phyloP scores from a whole-genome alignment of 2,113 vertebrate genomes.

The Zeus faber region DNA sequence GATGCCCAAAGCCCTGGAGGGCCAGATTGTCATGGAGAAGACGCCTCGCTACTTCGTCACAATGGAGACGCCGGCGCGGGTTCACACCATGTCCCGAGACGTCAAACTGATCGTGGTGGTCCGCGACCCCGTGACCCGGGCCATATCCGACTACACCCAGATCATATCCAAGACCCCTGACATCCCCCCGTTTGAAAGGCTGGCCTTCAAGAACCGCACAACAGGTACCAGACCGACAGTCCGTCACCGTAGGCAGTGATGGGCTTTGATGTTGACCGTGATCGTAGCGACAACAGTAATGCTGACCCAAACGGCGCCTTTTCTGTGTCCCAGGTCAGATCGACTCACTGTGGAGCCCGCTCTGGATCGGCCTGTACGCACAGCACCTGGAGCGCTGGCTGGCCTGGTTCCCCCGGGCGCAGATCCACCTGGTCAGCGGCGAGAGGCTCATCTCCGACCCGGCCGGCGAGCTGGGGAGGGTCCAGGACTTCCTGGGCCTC shows the following conservation, averaged over 20 bases:
- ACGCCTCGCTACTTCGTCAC: conserved; percentile 80
- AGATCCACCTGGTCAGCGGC: conserved; percentile 80
- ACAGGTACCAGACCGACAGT: conserved; percentile 55
- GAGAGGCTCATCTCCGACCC: conserved; percentile 78
- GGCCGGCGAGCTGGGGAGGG: conserved; percentile 74
- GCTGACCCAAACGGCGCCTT: background rate
- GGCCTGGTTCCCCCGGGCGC: conserved; percentile 73
- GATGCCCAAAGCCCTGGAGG: conserved; percentile 81
- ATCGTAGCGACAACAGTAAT: no score
- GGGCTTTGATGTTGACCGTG: background rate
- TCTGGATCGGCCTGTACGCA: conserved; percentile 80
- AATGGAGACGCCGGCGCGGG: conserved; percentile 72
- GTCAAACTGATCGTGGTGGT: conserved; percentile 81
- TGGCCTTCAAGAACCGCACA: conserved; percentile 76
- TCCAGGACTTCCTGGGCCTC: conserved; percentile 81
- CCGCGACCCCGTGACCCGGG: conserved; percentile 77
- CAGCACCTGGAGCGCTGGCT: conserved; percentile 80
- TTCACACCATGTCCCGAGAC: conserved; percentile 73
- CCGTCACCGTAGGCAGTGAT: background rate
- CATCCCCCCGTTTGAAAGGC: conserved; percentile 75
- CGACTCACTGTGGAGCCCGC: conserved; percentile 76
- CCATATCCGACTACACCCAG: conserved; percentile 82
- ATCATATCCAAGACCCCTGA: conserved; percentile 78
- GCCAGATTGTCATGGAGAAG: conserved; percentile 82
- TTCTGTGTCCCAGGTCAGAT: conserved; percentile 61